Base-by-base conservation (phyloP, 2,797 vertebrate species). In the Furcifer pardalis region DNA sequence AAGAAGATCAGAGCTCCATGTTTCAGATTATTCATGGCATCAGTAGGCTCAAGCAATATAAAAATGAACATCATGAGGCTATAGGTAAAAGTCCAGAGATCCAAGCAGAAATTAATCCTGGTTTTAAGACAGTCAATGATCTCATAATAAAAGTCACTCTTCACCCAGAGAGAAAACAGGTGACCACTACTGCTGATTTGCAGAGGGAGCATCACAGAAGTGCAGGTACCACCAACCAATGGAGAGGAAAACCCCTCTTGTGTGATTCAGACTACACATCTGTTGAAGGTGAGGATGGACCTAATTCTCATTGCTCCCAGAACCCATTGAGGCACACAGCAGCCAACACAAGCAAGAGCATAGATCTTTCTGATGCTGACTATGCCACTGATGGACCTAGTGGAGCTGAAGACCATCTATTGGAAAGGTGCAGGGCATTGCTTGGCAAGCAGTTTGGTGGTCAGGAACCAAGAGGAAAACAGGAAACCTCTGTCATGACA, bases 111-210 rank as follows among this genome's bases (percentile, higher is more conserved):
- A 90, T 90, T 80, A 81, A 52, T 82, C 86, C 92, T 82, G 86
- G 86, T 42, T 97, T 97, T 93, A 94, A 95, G 89, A 92, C 89
- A 35, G n/a, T 91, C 7, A 95, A 94, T 32, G 94, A 94, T 86
- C 95, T 89, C 89, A 96, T 93, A 77, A 87, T 92, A 76, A 95
- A 94, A 92, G 88, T 95, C 86, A 68, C 60, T 23, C 0, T 1
- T 79, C 83, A 35, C 19, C 85, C 82, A 79, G 35, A 71, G 8
- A 71, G 81, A 5, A 63, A 30, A 52, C 88, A 56, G 62, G 52
- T 60, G 7, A 49, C 12, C 1, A 80, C 25, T 32, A 46, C 42
- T 27, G 66, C 21, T 82, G 0, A 46, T 37, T 74, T 74, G 21
- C 32, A 60, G 35, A 59, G 37, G 69, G 46, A 86, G 1, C 37